These are phyloP conservation scores for Macropis europaea DNA, from an alignment of 2,888 invertebrate genomes.

Conservation along the genomic window DNA sequence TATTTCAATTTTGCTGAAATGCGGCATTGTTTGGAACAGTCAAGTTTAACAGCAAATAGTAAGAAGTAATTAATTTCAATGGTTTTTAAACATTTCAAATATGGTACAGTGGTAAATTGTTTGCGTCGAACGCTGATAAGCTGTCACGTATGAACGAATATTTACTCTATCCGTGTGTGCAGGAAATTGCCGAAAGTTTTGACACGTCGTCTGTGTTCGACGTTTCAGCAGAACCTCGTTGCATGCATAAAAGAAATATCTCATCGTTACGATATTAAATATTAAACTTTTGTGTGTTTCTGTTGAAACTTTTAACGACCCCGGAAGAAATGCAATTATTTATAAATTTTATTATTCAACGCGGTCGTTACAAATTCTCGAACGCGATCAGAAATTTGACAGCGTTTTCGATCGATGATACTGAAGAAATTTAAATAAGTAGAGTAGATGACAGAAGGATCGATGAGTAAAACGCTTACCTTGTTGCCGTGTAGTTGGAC, in stretches of 20 bases:
- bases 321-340: conserved; percentile 24
- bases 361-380: too few species aligned
- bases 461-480: conserved; percentile 65
- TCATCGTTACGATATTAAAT: conserved; percentile 53
- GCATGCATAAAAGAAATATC: conserved; percentile 39
- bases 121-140: background rate
- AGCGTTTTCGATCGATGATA: conserved; percentile 14
- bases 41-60: too few species aligned
- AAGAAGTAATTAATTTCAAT: too few species aligned
- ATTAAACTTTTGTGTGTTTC: conserved; percentile 30
- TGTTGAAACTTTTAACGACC: conserved; percentile 37
- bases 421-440: conserved; percentile 23
- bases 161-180: conserved; percentile 30
- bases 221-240: conserved; percentile 15
- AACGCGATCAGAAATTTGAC: conserved; percentile 28
- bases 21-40: too few species aligned
- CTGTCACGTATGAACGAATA: conserved; percentile 17
- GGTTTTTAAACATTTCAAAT: too few species aligned
- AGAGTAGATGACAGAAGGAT: background rate
- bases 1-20: too few species aligned
- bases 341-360: too few species aligned
- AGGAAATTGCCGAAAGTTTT: conserved; percentile 31
- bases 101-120: background rate
- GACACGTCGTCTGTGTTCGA: conserved; percentile 22
- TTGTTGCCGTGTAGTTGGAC: conserved; percentile 73